Percentiles rank a stretch among this genome's conserved stretches.
phyloP scores from a whole-genome alignment of 2,113 vertebrate genomes.

The Antechinus stuartii region DNA sequence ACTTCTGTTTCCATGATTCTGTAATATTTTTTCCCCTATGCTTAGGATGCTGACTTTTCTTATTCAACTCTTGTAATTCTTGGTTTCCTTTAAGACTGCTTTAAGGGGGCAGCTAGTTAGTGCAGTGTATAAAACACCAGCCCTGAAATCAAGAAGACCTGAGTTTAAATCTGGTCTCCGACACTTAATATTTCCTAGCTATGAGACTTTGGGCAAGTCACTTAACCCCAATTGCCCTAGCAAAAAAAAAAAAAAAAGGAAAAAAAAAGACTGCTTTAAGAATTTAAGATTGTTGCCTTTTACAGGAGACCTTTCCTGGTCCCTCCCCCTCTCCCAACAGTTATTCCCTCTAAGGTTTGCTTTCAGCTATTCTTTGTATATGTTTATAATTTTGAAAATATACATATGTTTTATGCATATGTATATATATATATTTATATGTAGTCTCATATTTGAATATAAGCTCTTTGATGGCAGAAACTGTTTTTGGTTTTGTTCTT shows the following conservation, averaged over 20 bases:
- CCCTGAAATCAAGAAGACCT: too few species aligned
- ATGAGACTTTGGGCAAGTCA: too few species aligned
- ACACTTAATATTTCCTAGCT: too few species aligned
- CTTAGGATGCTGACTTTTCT: background rate
- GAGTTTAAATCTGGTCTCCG: too few species aligned
- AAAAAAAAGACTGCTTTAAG: background rate
- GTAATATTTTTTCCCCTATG: background rate
- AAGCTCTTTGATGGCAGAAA: background rate
- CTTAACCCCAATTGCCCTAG: too few species aligned
- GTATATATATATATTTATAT: too few species aligned
- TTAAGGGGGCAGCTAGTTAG: too few species aligned
- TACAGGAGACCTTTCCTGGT: background rate
- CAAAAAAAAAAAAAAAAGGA: too few species aligned
- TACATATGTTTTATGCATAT: too few species aligned
- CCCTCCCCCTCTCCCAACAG: background rate
- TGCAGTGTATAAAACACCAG: too few species aligned
- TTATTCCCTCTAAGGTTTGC: background rate
- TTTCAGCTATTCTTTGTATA: background rate
- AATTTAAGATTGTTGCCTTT: too few species aligned
- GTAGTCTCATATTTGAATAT: background rate
- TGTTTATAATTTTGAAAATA: background rate
- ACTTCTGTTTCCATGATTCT: background rate
- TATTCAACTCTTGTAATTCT: background rate
- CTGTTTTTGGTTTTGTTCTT: background rate
- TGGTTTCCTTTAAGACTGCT: background rate